Evolutionary conservation across 92 coral and sea anemone species (phyloP).

Genomic region (Phymanthus crucifer): DNA sequence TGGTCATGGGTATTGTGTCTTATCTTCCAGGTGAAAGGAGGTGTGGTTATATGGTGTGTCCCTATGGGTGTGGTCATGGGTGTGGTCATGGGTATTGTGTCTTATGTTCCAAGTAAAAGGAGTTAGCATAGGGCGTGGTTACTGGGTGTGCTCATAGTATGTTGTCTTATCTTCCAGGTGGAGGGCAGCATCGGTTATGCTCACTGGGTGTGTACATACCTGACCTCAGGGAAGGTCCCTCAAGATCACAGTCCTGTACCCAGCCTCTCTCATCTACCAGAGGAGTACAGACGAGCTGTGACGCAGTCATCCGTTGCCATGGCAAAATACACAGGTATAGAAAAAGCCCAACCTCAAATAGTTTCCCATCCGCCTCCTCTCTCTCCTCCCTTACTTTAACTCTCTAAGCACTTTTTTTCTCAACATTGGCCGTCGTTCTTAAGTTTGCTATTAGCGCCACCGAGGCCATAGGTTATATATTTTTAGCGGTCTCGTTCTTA

Average conservation of each 20-base stretch:
- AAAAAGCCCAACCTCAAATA: too few relatives aligned
- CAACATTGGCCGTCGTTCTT: too few relatives aligned
- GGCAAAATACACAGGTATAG: conserved; percentile 83
- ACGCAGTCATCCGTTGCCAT: conserved; percentile 77
- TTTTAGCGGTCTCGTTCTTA: too few relatives aligned
- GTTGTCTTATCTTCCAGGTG: conserved; percentile 38
- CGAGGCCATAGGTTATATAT: too few relatives aligned
- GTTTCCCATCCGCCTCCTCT: too few relatives aligned
- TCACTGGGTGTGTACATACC: conserved; percentile 82
- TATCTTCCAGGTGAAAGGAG: conserved; percentile 82
- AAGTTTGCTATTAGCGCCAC: too few relatives aligned
- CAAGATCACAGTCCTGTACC: conserved; percentile 64
- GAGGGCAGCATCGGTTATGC: conserved; percentile 93
- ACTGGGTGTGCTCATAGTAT: conserved; percentile 68
- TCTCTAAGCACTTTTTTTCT: too few relatives aligned
- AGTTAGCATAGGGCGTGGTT: conserved; percentile 81
- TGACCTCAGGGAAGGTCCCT: conserved; percentile 41
- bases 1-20: conserved; percentile 31
- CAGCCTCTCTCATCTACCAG: conserved; percentile 87
- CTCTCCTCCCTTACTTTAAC: too few relatives aligned
- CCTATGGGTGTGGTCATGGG: conserved; percentile 44
- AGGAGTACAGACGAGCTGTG: conserved; percentile 71
- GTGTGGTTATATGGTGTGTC: conserved; percentile 48
- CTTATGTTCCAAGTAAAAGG: conserved; percentile 68
- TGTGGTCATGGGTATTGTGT: conserved; percentile 42